Conservation (phyloP, 2,888 invertebrate species). For the Limnephilus auricula region DNA sequence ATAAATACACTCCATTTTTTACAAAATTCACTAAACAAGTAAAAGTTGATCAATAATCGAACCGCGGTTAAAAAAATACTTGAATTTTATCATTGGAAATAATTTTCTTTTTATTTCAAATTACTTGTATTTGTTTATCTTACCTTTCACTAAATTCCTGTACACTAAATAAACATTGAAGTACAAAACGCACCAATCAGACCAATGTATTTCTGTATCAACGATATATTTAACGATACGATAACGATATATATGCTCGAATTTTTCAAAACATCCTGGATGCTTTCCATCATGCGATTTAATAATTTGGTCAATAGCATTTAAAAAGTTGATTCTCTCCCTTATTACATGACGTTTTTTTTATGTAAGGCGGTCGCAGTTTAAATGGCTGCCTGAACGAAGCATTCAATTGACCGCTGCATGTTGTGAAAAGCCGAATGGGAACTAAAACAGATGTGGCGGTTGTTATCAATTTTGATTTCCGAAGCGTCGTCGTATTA, state of each 20-base stretch:
- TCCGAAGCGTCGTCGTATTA: neutral
- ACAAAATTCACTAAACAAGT: neutral
- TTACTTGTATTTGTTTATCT: too few relatives aligned
- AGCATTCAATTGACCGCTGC: neutral
- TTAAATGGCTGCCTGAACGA: neutral
- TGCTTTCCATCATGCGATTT: neutral
- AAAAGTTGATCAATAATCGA: neutral
- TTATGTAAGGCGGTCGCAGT: neutral
- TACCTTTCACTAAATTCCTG: too few relatives aligned
- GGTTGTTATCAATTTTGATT: neutral
- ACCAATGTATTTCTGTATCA: conserved; percentile 62
- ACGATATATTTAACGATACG: conserved; percentile 66
- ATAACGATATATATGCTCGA: conserved; percentile 65
- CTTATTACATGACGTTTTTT: neutral
- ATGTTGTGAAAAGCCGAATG: neutral
- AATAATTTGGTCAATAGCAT: neutral
- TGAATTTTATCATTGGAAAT: too few relatives aligned
- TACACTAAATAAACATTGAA: neutral
- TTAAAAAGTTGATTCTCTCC: neutral
- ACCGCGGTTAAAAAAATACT: neutral
- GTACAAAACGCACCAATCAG: conserved; percentile 56
- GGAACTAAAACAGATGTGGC: neutral
- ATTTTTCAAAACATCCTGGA: conserved; percentile 60
- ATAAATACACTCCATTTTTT: neutral
- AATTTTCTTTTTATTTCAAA: neutral